Base-by-base conservation (phyloP, 2,797 vertebrate genomes). In the Poliocrania exsul region DNA sequence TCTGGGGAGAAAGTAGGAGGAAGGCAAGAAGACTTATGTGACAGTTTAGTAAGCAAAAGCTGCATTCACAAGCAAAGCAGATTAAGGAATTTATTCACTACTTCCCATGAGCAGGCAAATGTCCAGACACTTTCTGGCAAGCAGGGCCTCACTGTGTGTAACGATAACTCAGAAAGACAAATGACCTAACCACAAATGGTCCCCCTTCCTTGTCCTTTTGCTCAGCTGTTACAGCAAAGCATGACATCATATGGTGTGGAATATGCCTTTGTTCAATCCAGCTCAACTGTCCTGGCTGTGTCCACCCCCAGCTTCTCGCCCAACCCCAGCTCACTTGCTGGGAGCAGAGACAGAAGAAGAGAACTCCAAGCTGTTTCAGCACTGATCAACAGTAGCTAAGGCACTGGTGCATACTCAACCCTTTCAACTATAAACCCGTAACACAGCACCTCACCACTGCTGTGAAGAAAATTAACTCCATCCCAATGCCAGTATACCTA, bases 111-210 rank as follows among this genome's bases (percentile, higher is more conserved):
- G 21, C 35, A 37, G 58, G 53, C 16, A 80, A 77, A 57, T 21
- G 29, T 60, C 58, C 71, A 90, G 47, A 20, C 21, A 35, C 18
- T 18, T 50, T 16, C 40, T 31, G 24, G 35, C 26, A 82, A 88
- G n/a, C 5, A 47, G 26, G 24, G 20, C 10, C 16, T 57, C n/a
- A 50, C n/a, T 31, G 35, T 21, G 8, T 0, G 1, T 28, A 58
- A 12, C 2, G 5, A 28, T 62, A 50, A 78, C 15, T 38, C 58
- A 78, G 15, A 37, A 81, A 78, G 47, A 46, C 50, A 90, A 88
- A 83, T 56, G 15, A 7, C 19, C 18, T 23, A 60, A 21, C 29
- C 16, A 51, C 1, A 2, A 62, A 65, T 1, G 2, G n/a, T 70
- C 11, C 9, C 35, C 13, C 21, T 70, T 72, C 24, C 16, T 78